phyloP scores from a whole-genome alignment of 2,113 vertebrate species.

The Ictalurus punctatus region DNA sequence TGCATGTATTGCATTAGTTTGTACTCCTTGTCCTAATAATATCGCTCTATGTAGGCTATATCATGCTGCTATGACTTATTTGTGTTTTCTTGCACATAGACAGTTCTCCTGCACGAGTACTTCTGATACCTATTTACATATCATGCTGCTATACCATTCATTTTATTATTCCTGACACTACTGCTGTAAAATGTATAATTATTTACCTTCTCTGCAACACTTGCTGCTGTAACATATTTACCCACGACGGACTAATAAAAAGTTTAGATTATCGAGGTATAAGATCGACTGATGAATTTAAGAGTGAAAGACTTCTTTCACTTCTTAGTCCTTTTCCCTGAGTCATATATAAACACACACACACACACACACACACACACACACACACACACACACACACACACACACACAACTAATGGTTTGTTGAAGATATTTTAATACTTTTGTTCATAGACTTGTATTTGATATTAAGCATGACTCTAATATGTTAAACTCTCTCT shows the following conservation, averaged over 20 bases:
- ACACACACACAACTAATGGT: background rate
- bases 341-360: too few relatives aligned
- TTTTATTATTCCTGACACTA: background rate
- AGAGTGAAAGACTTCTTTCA: background rate
- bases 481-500: background rate
- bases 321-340: background rate
- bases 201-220: background rate
- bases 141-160: background rate
- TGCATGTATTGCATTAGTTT: background rate
- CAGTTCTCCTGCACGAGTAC: background rate
- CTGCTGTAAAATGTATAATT: background rate
- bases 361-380: too few relatives aligned
- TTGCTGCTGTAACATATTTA: background rate
- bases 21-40: background rate
- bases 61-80: background rate
- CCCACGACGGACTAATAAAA: background rate
- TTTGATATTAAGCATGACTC: background rate
- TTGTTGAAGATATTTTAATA: background rate
- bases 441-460: background rate
- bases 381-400: too few relatives aligned
- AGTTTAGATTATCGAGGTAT: background rate
- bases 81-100: background rate
- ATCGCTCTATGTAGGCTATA: background rate
- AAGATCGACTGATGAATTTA: background rate
- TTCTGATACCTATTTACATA: background rate